These are phyloP conservation scores for Asobara japonica DNA, from an alignment of 1,140 invertebrate genomes.

Conservation along the genomic window DNA sequence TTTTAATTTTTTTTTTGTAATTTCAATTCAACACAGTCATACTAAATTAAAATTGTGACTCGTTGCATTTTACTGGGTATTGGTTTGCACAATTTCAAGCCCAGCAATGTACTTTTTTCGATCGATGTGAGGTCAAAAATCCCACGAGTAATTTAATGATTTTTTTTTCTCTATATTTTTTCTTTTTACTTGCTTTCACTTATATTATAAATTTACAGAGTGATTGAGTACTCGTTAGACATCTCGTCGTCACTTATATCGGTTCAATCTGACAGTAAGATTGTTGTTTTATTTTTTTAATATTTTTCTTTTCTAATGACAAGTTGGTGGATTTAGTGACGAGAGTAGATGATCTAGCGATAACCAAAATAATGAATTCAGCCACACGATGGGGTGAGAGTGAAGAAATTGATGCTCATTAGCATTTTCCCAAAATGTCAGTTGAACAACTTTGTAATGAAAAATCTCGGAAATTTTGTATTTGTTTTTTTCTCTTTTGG, in stretches of 20 bases:
- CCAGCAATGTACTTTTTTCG: not conserved
- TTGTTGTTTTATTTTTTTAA: not conserved
- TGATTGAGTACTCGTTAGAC: not conserved
- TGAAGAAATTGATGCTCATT: too few relatives aligned
- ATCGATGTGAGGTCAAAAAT: not conserved
- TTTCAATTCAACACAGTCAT: not conserved
- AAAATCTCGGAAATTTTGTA: too few relatives aligned
- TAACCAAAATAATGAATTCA: not conserved
- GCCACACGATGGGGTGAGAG: not conserved
- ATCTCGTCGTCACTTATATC: not conserved
- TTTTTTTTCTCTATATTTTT: not conserved
- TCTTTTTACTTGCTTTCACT: not conserved
- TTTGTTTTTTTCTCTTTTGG: too few relatives aligned
- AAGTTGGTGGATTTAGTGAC: not conserved
- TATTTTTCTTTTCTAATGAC: not conserved
- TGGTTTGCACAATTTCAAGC: not conserved
- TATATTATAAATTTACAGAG: slow-evolving; percentile 17
- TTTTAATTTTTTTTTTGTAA: not conserved
- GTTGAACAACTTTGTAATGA: too few relatives aligned
- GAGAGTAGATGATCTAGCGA: not conserved
- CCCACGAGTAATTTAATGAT: not conserved
- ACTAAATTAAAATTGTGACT: not conserved
- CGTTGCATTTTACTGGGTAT: not conserved
- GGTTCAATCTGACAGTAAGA: not conserved
- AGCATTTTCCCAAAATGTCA: too few relatives aligned